These are phyloP conservation scores for Neosilurus hyrtlii DNA, from an alignment of 2,797 vertebrate genomes.

Conservation along the genomic window DNA sequence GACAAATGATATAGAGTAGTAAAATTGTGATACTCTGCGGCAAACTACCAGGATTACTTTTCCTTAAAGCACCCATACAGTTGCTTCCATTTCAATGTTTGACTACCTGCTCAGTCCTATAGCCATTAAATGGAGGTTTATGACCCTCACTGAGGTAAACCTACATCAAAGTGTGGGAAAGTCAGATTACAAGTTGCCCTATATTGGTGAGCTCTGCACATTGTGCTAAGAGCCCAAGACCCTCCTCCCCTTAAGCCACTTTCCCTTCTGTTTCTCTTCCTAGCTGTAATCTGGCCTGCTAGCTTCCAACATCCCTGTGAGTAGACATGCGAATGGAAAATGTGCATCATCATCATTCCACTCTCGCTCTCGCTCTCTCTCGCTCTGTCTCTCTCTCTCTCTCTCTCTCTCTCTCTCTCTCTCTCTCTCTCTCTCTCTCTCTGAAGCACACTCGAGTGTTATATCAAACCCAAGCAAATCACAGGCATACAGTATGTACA, in stretches of 20 bases:
- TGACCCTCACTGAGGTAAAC: conserved; percentile 52
- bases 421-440: conserved; percentile 45
- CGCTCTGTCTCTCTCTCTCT: conserved; percentile 46
- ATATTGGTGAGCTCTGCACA: conserved; percentile 56
- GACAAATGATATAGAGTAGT: not conserved
- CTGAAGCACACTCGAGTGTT: conserved; percentile 5
- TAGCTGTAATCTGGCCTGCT: conserved; percentile 48
- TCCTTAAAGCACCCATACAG: not conserved
- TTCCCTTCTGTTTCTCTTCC: conserved; percentile 29
- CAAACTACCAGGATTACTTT: not conserved
- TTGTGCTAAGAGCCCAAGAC: conserved; percentile 38
- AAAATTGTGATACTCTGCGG: not conserved
- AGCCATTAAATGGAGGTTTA: conserved; percentile 64
- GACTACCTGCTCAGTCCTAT: conserved; percentile 47
- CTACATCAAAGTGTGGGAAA: conserved; percentile 62
- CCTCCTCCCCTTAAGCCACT: conserved; percentile 32
- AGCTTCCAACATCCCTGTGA: conserved; percentile 55
- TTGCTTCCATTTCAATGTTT: not conserved
- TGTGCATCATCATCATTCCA: conserved; percentile 67
- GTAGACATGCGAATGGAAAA: conserved; percentile 73
- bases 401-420: conserved; percentile 50
- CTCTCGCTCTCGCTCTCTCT: conserved; percentile 38
- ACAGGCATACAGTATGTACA: conserved; percentile 46
- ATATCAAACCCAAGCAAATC: conserved; percentile 24
- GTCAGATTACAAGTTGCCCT: conserved; percentile 60